Evolutionary conservation across 2,888 invertebrate genomes (phyloP).

Genomic region (Ceriagrion tenellum): DNA sequence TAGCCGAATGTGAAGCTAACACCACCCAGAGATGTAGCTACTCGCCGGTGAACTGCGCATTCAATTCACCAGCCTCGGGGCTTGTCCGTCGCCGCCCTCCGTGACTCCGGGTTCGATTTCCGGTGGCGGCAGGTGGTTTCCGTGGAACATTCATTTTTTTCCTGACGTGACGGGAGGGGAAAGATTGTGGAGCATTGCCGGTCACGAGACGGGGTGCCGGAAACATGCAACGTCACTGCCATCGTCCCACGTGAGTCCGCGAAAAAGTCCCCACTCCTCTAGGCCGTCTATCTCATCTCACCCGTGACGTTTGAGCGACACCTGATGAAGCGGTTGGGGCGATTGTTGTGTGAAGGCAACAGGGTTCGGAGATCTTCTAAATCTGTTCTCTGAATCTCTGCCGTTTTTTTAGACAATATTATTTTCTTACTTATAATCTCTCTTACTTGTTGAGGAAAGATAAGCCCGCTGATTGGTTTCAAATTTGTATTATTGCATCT

Average conservation of each 20-base stretch:
- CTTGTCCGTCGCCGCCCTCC: neutral
- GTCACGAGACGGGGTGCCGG: neutral
- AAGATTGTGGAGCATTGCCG: neutral
- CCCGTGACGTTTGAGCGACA: neutral
- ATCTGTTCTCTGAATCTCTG: neutral
- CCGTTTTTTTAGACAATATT: too few relatives aligned
- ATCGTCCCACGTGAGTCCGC: neutral
- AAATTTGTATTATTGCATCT: too few relatives aligned
- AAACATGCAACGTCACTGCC: neutral
- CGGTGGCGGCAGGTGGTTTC: neutral
- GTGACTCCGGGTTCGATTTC: conserved; percentile 14
- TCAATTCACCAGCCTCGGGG: neutral
- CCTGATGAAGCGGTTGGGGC: neutral
- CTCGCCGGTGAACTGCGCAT: neutral
- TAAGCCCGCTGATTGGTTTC: too few relatives aligned
- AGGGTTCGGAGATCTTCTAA: neutral
- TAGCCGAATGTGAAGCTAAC: neutral
- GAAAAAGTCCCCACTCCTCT: neutral
- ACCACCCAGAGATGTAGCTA: neutral
- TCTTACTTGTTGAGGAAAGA: too few relatives aligned
- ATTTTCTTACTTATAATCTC: too few relatives aligned
- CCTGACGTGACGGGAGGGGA: neutral
- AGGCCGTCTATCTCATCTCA: neutral
- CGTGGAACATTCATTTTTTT: neutral
- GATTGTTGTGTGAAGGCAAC: neutral